Base-by-base conservation (phyloP, 2,888 invertebrate genomes). In the Drosophila subsilvestris region DNA sequence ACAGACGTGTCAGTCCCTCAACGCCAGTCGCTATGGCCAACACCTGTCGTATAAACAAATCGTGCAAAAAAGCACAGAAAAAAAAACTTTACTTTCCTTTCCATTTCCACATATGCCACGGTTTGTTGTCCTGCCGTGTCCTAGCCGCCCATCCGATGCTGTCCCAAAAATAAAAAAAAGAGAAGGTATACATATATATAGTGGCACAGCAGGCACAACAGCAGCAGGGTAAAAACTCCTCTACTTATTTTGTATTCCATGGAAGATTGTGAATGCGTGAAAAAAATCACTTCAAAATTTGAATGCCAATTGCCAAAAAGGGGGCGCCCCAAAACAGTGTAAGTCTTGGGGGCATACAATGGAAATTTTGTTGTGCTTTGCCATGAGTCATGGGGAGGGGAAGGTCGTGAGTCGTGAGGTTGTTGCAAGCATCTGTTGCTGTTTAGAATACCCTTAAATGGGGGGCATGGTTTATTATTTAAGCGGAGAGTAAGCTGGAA, bases 381-480 rank as follows among this genome's bases (percentile, higher is more conserved):
- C 68, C 51, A 74, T 75, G 80, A 80, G 79, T 82, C 85, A 80
- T 83, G 80, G 74, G 80, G 74, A 80, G 76, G 80, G 74, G 80
- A 72, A 80, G 76, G 75, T 54, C 32, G 22, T 79, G 67, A 79
- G 76, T 73, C 88, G 86, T 88, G 85, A 88, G 79, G 86, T 70
- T 89, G 79, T 90, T 90, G 73, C 55, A 49, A 78, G 80, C 90
- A 90, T 89, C 86, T 90, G 90, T 89, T 90, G 90, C 89, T 83
- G 74, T 55, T 10, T n/a, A 63, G 49, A 56, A 69, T 42, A 20
- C 29, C 55, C 27, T 49, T 25, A 10, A 17, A 42, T n/a, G n/a
- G 48, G 44, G 37, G 45, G 2, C 7, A 4, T 18, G 0, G n/a
- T 17, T 48, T 42, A 17, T 18, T 5, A 1, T 14, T 1, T 14